phyloP scores from a whole-genome alignment of 2,888 invertebrate species.

The Augiades crinisus region DNA sequence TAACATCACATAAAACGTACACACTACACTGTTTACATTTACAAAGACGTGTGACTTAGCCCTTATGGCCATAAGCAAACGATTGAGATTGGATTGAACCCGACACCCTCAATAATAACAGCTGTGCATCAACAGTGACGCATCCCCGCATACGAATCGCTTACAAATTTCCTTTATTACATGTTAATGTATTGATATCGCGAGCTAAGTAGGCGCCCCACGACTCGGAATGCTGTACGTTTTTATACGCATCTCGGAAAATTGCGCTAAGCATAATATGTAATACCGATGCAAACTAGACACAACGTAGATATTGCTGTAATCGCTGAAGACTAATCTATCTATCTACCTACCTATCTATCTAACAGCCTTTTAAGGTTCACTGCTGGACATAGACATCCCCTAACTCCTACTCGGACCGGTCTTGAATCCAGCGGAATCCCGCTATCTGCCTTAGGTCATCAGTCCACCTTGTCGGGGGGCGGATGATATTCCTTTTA shows the following conservation, averaged over 20 bases:
- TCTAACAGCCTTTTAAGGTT: too few relatives aligned
- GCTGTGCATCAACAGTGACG: not conserved
- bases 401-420: too few relatives aligned
- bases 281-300: too few relatives aligned
- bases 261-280: not conserved
- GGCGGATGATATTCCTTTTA: too few relatives aligned
- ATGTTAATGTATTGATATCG: constrained; percentile 14
- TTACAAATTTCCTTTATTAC: constrained; percentile 7
- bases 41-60: not conserved
- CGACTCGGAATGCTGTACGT: constrained; percentile 13
- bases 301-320: too few relatives aligned
- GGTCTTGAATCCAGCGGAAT: too few relatives aligned
- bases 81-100: not conserved
- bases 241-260: not conserved
- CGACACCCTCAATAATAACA: not conserved
- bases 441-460: too few relatives aligned
- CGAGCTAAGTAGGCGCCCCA: constrained; percentile 10
- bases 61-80: not conserved
- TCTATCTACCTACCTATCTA: too few relatives aligned
- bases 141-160: constrained; percentile 16
- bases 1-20: not conserved
- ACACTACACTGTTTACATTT: not conserved
- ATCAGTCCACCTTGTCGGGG: too few relatives aligned
- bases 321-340: too few relatives aligned
- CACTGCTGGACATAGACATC: too few relatives aligned